These are phyloP conservation scores for Vimba vimba DNA, from an alignment of 2,113 vertebrate species.

Conservation along the genomic window DNA sequence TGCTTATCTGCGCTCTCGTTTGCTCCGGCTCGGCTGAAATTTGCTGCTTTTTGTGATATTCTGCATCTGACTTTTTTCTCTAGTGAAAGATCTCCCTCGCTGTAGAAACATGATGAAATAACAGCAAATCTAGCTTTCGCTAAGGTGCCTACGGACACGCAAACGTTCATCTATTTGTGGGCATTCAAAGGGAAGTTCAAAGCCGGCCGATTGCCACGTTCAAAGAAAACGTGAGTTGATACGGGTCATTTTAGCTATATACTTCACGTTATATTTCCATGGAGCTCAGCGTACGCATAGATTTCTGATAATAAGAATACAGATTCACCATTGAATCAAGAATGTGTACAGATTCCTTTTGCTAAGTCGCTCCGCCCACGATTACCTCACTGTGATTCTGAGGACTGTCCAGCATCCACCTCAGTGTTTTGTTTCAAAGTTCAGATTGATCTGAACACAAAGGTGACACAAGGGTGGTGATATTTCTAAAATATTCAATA, in stretches of 20 bases:
- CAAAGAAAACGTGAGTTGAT: constrained; percentile 51
- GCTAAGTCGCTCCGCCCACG: background rate
- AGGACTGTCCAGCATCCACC: background rate
- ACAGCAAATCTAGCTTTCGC: constrained; percentile 4
- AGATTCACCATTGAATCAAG: background rate
- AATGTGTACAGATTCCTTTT: background rate
- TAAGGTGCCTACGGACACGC: constrained; percentile 24
- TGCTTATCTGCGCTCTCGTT: constrained; percentile 39
- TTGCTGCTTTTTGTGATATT: background rate
- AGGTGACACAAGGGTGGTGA: too few relatives aligned
- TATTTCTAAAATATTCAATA: background rate
- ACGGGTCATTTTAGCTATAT: constrained; percentile 29
- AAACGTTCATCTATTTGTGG: constrained; percentile 41
- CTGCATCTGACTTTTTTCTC: background rate
- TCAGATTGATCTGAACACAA: background rate
- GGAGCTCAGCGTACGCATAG: background rate
- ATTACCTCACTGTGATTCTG: background rate
- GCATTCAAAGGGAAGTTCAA: constrained; percentile 54
- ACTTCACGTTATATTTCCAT: constrained; percentile 41
- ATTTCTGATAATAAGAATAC: background rate
- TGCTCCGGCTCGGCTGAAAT: constrained; percentile 4
- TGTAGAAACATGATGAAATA: constrained; percentile 21
- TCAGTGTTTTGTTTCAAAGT: background rate
- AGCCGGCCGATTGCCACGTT: constrained; percentile 16
- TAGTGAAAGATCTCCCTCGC: background rate